Evolutionary conservation across 2,797 vertebrate genomes (phyloP), one percentile per base, ranked within the genome.

Genomic region (Chrosomus eos): DNA sequence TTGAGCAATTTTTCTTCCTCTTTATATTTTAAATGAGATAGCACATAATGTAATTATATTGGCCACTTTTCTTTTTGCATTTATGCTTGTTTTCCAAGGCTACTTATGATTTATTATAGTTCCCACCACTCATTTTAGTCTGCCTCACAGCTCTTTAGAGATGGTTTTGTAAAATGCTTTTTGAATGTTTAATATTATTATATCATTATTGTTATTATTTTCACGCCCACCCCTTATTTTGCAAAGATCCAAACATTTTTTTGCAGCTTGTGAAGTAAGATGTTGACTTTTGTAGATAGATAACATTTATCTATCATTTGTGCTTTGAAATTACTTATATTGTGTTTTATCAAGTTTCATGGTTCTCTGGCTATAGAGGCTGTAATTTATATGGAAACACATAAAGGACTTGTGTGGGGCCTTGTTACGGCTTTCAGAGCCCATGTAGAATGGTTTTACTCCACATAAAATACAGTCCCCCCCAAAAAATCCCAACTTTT

Each of bases 121-220:
- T 79, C 18, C 36, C 18, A 33, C 40, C 11, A 28, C 23, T 40
- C 38, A 64, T 43, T 74, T 33, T 53, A 55, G 19, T 53, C 33
- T 66, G 76, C 60, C 58, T 45, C 40, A 8, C 16, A 66, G 40
- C 26, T 23, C 19, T 80, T 80, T 40, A 23, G 31, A 77, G 53
- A 77, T 77, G 13, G 3, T 60, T 60, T 60, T 76, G 33, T 76
- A 60, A 60, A 76, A 60, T 76, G 7, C 21, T 26, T 14, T 78
- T 28, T 78, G n/a, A 77, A 64, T 43, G 38, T 45, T 60, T 75
- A 5, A 23, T 14, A 31, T 43, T 43, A 62, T n/a, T 43, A 62
- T 43, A 40, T 51, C 14, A 48, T 33, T 21, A 14, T 45, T 45
- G 4, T 60, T n/a, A 10, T 55, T 13, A 23, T 19, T 19, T n/a